Conservation (phyloP, 2,888 invertebrate genomes). For the Apamea crenata region DNA sequence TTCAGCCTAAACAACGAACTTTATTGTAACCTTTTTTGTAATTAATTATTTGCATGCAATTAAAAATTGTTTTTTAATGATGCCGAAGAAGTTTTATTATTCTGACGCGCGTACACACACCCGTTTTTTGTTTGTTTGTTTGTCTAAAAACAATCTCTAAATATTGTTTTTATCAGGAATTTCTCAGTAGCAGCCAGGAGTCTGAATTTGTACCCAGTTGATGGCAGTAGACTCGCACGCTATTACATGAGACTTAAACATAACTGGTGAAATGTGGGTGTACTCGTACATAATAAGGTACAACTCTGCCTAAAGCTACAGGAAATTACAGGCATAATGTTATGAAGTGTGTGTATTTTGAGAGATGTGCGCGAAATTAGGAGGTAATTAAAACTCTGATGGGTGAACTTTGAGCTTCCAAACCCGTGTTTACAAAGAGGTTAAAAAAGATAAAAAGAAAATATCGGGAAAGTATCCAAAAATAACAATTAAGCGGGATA, state of each 20-base stretch:
- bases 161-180: not conserved
- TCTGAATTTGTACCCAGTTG: not conserved
- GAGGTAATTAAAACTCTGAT: constrained; percentile 2
- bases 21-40: too few species aligned
- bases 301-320: not conserved
- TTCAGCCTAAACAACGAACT: too few species aligned
- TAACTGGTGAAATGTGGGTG: not conserved
- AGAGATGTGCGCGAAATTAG: not conserved
- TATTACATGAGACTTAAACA: not conserved
- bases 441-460: constrained; percentile 42
- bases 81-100: too few species aligned
- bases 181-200: not conserved
- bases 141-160: too few species aligned
- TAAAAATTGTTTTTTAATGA: too few species aligned
- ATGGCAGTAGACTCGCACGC: not conserved
- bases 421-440: constrained; percentile 26
- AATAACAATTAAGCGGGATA: constrained; percentile 68
- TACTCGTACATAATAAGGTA: too few species aligned
- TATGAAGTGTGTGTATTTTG: not conserved
- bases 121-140: too few species aligned
- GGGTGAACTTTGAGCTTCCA: constrained; percentile 31
- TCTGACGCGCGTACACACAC: too few species aligned
- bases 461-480: constrained; percentile 65
- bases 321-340: not conserved
- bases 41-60: too few species aligned